Percentiles rank a stretch among this genome's conserved stretches.
phyloP scores from a whole-genome alignment of 2,113 vertebrate genomes.

The Parotia lawesii region DNA sequence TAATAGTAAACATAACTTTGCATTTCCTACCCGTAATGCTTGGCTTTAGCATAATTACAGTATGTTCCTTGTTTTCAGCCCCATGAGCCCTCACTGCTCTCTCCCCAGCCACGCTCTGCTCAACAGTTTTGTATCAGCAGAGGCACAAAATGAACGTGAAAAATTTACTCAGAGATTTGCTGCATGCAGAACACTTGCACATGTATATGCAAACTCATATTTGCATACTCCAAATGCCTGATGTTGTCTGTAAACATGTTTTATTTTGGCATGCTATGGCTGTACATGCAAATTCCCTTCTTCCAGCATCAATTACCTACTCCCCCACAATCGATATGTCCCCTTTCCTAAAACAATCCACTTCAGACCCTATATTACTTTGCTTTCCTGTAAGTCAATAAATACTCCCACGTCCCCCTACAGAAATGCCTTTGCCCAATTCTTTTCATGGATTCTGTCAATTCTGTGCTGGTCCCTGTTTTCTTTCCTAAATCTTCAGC shows the following conservation, averaged over 20 bases:
- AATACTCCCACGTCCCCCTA: background rate
- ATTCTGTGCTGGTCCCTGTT: background rate
- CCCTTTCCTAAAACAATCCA: background rate
- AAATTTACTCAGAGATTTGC: background rate
- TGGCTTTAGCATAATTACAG: slow-evolving; percentile 27
- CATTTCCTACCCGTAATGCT: background rate
- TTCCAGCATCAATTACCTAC: background rate
- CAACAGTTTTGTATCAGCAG: background rate
- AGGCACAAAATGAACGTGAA: background rate
- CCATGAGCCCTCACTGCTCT: background rate
- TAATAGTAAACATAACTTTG: slow-evolving; percentile 33
- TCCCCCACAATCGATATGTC: background rate
- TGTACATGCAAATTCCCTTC: slow-evolving; percentile 5
- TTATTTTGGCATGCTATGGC: background rate
- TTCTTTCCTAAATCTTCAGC: background rate
- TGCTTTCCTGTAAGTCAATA: background rate
- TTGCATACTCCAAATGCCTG: slow-evolving; percentile 7
- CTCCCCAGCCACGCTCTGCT: background rate
- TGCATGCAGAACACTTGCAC: background rate
- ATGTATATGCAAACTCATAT: slow-evolving; percentile 4
- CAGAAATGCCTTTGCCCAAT: background rate
- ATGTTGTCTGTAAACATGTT: background rate
- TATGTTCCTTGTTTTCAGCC: background rate
- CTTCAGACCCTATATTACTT: background rate
- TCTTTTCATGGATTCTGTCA: background rate